These are phyloP conservation scores for Sebastes diaconus DNA, from an alignment of 2,797 vertebrate genomes.

Conservation along the genomic window DNA sequence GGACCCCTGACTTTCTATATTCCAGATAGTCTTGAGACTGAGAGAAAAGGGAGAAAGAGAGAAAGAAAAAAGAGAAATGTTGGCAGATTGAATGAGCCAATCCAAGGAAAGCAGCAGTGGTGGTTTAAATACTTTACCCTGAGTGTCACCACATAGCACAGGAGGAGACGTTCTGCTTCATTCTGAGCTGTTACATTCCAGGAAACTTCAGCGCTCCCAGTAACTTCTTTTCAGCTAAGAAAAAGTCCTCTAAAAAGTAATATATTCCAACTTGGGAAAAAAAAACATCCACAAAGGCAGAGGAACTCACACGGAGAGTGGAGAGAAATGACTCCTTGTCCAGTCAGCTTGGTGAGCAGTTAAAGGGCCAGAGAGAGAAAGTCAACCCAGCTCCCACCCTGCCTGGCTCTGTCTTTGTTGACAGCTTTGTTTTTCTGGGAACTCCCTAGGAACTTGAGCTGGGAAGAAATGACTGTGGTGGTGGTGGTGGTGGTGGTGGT, in stretches of 20 bases:
- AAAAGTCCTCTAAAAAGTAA: constrained; percentile 35
- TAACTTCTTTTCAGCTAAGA: constrained; percentile 25
- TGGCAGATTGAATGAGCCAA: constrained; percentile 20
- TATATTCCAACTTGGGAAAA: constrained; percentile 35
- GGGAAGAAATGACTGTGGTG: constrained; percentile 40
- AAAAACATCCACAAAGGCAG: constrained; percentile 32
- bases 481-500: neutral
- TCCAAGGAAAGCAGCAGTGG: constrained; percentile 31
- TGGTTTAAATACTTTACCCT: constrained; percentile 69
- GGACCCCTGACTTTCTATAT: constrained; percentile 47
- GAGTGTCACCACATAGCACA: constrained; percentile 56
- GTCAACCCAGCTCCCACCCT: constrained; percentile 37
- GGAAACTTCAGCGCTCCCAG: constrained; percentile 8
- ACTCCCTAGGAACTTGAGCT: constrained; percentile 73
- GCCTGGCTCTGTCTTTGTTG: constrained; percentile 64
- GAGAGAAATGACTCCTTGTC: constrained; percentile 53
- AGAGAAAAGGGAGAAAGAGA: constrained; percentile 21
- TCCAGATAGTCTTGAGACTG: constrained; percentile 6
- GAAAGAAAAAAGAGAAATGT: constrained; percentile 8
- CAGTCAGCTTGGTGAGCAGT: constrained; percentile 65
- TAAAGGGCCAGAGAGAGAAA: constrained; percentile 61
- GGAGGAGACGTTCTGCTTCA: constrained; percentile 40
- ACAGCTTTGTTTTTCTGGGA: constrained; percentile 76
- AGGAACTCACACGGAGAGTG: constrained; percentile 25
- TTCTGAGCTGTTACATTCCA: constrained; percentile 53